Evolutionary conservation across 2,888 invertebrate species (phyloP).

Genomic region (Schrankia costaestrigalis): DNA sequence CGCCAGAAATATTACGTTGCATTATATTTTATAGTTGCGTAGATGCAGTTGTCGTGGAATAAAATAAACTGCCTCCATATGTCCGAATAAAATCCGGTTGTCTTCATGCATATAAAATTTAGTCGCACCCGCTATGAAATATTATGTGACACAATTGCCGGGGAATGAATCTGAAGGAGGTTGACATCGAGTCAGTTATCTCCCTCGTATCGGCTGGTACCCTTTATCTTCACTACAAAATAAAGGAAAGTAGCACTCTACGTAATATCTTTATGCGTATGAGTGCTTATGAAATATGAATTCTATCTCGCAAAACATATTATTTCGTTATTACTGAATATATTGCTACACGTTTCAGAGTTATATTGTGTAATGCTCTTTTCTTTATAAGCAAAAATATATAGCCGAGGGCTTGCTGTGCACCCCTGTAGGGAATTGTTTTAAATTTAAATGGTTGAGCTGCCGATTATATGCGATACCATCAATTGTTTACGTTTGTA

Average conservation of each 20-base stretch:
- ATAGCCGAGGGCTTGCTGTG: conserved; percentile 27
- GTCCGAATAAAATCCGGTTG: conserved; percentile 60
- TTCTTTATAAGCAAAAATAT: conserved; percentile 57
- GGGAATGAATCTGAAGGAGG: conserved; percentile 60
- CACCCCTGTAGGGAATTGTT: conserved; percentile 12
- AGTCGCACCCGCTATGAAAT: conserved; percentile 58
- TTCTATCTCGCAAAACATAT: conserved; percentile 75
- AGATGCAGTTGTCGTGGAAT: conserved; percentile 21
- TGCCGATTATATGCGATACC: too few relatives aligned
- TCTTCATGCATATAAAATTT: conserved; percentile 69
- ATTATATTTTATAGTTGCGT: too few relatives aligned
- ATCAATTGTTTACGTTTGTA: conserved; percentile 15
- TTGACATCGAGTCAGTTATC: conserved; percentile 55
- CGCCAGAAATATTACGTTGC: too few relatives aligned
- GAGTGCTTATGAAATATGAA: conserved; percentile 78
- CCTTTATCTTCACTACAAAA: conserved; percentile 72
- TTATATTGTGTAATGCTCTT: conserved; percentile 51
- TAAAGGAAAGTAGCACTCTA: conserved; percentile 66
- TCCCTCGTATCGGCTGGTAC: conserved; percentile 54
- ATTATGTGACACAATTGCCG: conserved; percentile 65
- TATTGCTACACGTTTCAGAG: conserved; percentile 65
- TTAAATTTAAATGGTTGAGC: conserved; percentile 31
- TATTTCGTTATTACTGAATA: conserved; percentile 75
- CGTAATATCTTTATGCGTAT: conserved; percentile 71
- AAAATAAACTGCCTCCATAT: conserved; percentile 49